Conservation (phyloP, 2,888 invertebrate species). For the Dolomedes plantarius region DNA sequence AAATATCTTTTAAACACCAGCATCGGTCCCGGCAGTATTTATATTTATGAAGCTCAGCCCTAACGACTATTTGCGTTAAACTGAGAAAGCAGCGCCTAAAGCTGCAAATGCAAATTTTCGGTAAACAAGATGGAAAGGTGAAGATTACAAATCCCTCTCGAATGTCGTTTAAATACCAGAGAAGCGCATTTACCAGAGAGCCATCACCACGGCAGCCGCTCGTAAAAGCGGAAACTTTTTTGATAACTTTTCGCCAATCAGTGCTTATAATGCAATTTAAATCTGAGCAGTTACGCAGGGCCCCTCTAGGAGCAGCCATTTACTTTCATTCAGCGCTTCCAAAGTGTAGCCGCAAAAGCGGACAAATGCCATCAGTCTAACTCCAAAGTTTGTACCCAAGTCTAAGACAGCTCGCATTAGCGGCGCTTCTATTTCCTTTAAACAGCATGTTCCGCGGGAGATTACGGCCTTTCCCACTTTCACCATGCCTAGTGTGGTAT, state of each 20-base stretch:
- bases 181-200: conserved; percentile 43
- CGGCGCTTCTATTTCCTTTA: conserved; percentile 31
- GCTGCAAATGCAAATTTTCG: conserved; percentile 58
- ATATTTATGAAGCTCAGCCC: conserved; percentile 23
- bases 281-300: conserved; percentile 52
- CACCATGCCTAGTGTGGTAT: background rate
- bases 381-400: conserved; percentile 27
- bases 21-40: background rate
- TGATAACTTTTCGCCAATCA: conserved; percentile 68
- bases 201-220: conserved; percentile 20
- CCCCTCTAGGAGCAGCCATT: conserved; percentile 31
- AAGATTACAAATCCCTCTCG: conserved; percentile 56
- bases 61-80: conserved; percentile 60
- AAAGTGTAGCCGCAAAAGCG: conserved; percentile 25
- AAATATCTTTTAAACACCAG: background rate
- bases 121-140: conserved; percentile 67
- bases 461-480: conserved; percentile 36
- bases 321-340: conserved; percentile 51
- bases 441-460: conserved; percentile 43
- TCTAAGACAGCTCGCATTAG: conserved; percentile 55
- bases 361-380: conserved; percentile 62
- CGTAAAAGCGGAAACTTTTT: conserved; percentile 28
- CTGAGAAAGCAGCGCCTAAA: conserved; percentile 31
- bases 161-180: conserved; percentile 62
- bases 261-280: conserved; percentile 70